Base-by-base conservation (phyloP, 2,797 vertebrate species). In the Acomys russatus region DNA sequence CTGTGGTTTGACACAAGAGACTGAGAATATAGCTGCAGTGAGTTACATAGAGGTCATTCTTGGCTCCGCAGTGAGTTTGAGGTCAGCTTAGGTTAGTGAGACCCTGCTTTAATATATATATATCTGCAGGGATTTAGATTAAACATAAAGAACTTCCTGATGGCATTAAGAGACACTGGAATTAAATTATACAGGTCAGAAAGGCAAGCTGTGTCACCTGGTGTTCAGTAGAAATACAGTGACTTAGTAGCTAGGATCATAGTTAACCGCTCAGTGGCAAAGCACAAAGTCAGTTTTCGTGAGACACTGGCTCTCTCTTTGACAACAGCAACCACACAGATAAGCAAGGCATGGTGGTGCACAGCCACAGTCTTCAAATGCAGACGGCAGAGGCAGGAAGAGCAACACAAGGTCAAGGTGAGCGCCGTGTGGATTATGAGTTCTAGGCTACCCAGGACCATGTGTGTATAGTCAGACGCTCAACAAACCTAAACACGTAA, bases 141-240 rank as follows among this genome's bases (percentile, higher is more conserved):
- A 80, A 66, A 61, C n/a, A n/a, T 79, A 49, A 90, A 91, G 78
- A 95, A 70, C 71, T 33, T 95, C 9, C 86, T 59, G 74, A 51
- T 12, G 76, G 35, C 49, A 10, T 2, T 38, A 22, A 94, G 77
- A 88, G 49, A 38, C 20, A 1, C 33, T 92, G 8, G 64, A 77
- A 35, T 74, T 30, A 56, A 38, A 88, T 83, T 30, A 30, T 1
- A 61, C 61, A 85, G n/a, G 4, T 90, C 83, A 73, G 23, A 92
- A 20, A 49, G 86, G 38, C 51, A 70, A 22, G 25, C 49, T 54
- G 20, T 33, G 25, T 30, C 61, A 18, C 59, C 35, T 87, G 14
- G 71, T 76, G 6, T 14, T 77, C 38, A 68, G 35, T 1, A 88
- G 78, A 93, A 68, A 56, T 49, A 49, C 35, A 73, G 88, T 51